Evolutionary conservation across 1,140 invertebrate species (phyloP).

Genomic region (Chironomus tepperi): DNA sequence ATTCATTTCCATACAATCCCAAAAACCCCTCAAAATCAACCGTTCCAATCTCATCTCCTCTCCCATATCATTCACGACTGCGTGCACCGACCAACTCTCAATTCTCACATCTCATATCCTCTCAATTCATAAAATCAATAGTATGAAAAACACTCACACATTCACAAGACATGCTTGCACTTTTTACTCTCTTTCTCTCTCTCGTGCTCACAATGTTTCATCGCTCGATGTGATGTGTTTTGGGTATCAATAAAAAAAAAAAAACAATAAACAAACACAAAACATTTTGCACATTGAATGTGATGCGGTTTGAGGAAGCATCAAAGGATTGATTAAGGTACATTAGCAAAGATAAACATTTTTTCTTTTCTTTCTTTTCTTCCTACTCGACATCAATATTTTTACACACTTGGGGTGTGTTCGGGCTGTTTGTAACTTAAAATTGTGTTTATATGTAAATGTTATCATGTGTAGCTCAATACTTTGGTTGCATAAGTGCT

Average conservation of each 20-base stretch:
- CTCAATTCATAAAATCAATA: background rate
- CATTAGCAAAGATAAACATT: slow-evolving; percentile 13
- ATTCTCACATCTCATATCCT: background rate
- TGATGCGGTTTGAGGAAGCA: background rate
- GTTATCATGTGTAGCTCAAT: too few species aligned
- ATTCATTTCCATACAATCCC: background rate
- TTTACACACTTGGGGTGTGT: too few species aligned
- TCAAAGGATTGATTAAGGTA: slow-evolving; percentile 13
- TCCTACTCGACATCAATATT: background rate
- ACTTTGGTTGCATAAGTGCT: too few species aligned
- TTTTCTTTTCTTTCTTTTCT: background rate
- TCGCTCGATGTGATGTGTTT: background rate
- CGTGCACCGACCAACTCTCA: background rate
- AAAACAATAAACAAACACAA: background rate
- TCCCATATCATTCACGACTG: background rate
- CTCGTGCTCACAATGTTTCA: background rate
- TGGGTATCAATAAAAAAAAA: too few species aligned
- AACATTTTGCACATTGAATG: background rate
- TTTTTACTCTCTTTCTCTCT: background rate
- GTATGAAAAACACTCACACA: background rate
- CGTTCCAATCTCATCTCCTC: background rate
- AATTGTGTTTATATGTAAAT: too few species aligned
- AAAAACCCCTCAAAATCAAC: slow-evolving; percentile 5
- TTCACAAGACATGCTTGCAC: background rate
- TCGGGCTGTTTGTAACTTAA: too few species aligned